Evolutionary conservation across 1,140 invertebrate species (phyloP).

Genomic region (Heliothis subflexa): DNA sequence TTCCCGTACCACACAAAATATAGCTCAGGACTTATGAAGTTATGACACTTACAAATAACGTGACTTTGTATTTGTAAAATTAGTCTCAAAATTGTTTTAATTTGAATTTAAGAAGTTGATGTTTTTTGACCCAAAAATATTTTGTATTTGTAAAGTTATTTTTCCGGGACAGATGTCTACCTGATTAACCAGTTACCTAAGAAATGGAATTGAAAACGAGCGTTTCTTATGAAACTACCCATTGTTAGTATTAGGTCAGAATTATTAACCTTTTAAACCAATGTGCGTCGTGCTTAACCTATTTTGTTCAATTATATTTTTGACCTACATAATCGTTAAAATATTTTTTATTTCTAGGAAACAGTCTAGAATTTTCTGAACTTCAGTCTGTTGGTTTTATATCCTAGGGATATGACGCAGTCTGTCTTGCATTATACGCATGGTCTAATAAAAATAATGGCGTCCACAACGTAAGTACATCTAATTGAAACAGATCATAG

Average conservation of each 20-base stretch:
- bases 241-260: slow-evolving; percentile 8
- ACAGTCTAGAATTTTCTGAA: too few species aligned
- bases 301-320: too few species aligned
- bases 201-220: neutral
- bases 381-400: neutral
- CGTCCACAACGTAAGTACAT: neutral
- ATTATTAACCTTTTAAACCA: slow-evolving; percentile 8
- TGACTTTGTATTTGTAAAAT: too few species aligned
- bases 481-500: neutral
- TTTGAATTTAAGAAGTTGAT: too few species aligned
- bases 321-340: too few species aligned
- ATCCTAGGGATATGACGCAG: neutral
- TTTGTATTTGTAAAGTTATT: neutral
- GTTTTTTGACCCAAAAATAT: too few species aligned
- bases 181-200: neutral
- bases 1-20: too few species aligned
- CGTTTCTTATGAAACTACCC: neutral
- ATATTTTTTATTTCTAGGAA: too few species aligned
- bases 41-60: too few species aligned
- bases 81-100: too few species aligned
- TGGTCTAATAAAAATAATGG: neutral
- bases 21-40: too few species aligned
- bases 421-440: neutral
- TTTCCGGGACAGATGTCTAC: neutral
- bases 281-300: neutral